Evolutionary conservation across 92 coral and sea anemone genomes (phyloP).

Genomic region (Epizoanthus illoricatus): DNA sequence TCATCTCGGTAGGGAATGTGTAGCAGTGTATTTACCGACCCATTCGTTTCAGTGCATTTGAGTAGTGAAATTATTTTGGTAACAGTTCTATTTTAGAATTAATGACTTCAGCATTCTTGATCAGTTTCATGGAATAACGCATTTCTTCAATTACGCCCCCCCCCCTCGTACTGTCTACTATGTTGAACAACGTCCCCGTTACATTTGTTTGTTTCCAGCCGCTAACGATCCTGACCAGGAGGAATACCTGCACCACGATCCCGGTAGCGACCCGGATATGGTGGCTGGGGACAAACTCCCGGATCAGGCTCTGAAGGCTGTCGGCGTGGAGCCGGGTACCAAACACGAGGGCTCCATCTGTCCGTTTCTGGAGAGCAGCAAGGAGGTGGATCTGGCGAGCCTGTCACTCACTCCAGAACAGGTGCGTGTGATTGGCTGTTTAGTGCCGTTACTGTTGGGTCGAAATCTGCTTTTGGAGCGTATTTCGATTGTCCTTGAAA

Average conservation of each 20-base stretch:
- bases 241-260: conserved; percentile 72
- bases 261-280: conserved; percentile 95
- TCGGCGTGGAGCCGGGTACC: conserved; percentile 85
- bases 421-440: conserved; percentile 46
- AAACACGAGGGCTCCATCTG: conserved; percentile 90
- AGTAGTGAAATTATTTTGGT: too few species aligned
- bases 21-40: too few species aligned
- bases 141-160: too few species aligned
- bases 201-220: conserved; percentile 2
- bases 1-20: too few species aligned
- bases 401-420: conserved; percentile 78
- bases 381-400: conserved; percentile 83
- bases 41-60: background rate
- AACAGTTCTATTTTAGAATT: too few species aligned
- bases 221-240: conserved; percentile 32
- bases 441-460: too few species aligned
- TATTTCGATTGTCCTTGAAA: too few species aligned
- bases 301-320: conserved; percentile 89
- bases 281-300: conserved; percentile 85
- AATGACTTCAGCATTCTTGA: too few species aligned
- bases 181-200: background rate
- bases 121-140: too few species aligned
- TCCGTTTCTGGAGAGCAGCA: conserved; percentile 75
- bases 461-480: too few species aligned
- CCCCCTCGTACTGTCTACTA: background rate